Conservation (phyloP, 2,888 invertebrate species). For the Sphaerophoria rueppellii region DNA sequence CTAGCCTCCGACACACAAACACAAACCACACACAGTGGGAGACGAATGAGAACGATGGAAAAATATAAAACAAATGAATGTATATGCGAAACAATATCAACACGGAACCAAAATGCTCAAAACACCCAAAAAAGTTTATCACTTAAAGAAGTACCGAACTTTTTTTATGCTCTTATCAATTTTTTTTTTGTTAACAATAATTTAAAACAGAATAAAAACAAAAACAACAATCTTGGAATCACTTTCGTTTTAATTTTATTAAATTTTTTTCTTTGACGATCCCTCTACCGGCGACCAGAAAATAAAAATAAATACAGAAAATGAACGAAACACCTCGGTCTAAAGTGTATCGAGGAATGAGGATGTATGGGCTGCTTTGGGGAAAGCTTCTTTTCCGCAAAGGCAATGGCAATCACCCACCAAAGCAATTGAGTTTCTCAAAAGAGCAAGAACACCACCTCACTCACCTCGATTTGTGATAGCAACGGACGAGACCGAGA, state of each 20-base stretch:
- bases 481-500: background rate
- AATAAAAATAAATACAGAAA: background rate
- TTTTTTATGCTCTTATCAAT: slow-evolving; percentile 55
- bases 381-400: slow-evolving; percentile 46
- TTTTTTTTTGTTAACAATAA: background rate
- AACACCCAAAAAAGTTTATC: slow-evolving; percentile 34
- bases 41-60: slow-evolving; percentile 41
- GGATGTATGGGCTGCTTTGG: slow-evolving; percentile 51
- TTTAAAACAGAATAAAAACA: slow-evolving; percentile 1
- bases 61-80: slow-evolving; percentile 9
- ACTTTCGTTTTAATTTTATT: background rate
- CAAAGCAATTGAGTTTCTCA: slow-evolving; percentile 9
- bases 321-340: slow-evolving; percentile 16
- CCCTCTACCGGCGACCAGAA: slow-evolving; percentile 30
- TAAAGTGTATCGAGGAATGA: slow-evolving; percentile 34
- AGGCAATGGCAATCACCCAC: slow-evolving; percentile 30
- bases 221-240: slow-evolving; percentile 26
- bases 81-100: slow-evolving; percentile 26
- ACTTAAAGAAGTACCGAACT: slow-evolving; percentile 10
- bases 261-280: background rate
- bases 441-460: slow-evolving; percentile 36
- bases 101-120: background rate
- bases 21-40: slow-evolving; percentile 43
- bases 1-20: slow-evolving; percentile 69
- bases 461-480: background rate